Percentiles rank a stretch among this genome's conserved stretches.
These are phyloP conservation scores for Andrena bicolor DNA, from an alignment of 2,888 invertebrate species.

Conservation along the genomic window DNA sequence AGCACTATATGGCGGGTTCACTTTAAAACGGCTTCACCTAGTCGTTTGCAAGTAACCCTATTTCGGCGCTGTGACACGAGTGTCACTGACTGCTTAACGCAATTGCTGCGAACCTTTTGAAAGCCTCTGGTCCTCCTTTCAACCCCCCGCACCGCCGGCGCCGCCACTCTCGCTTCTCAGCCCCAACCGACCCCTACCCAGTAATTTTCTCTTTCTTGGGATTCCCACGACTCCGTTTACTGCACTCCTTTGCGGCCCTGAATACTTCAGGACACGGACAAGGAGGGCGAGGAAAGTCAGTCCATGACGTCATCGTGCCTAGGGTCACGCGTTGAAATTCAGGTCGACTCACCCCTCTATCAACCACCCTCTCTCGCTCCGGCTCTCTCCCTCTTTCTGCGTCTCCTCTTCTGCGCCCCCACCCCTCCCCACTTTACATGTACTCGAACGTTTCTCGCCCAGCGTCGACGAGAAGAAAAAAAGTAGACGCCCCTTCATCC, in stretches of 20 bases:
- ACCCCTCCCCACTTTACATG: conserved; percentile 17
- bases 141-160: conserved; percentile 20
- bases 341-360: conserved; percentile 72
- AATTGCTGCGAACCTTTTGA: conserved; percentile 67
- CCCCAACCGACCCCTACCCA: conserved; percentile 5
- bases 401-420: background rate
- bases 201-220: conserved; percentile 34
- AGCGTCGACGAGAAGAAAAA: conserved; percentile 6
- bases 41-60: conserved; percentile 60
- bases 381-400: background rate
- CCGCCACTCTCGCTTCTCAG: conserved; percentile 2
- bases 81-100: conserved; percentile 69
- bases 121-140: conserved; percentile 49
- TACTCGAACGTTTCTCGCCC: conserved; percentile 32
- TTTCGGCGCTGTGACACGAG: conserved; percentile 58
- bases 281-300: conserved; percentile 55
- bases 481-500: background rate
- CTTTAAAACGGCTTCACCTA: conserved; percentile 24
- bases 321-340: conserved; percentile 78
- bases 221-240: conserved; percentile 29
- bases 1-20: conserved; percentile 10
- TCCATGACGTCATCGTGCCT: conserved; percentile 76
- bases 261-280: conserved; percentile 50
- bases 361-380: conserved; percentile 22
- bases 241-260: conserved; percentile 61